Percentiles rank a stretch among this genome's conserved stretches.
Evolutionary conservation across 1,140 invertebrate genomes (phyloP).

Genomic region (Sminthurides bifidus): DNA sequence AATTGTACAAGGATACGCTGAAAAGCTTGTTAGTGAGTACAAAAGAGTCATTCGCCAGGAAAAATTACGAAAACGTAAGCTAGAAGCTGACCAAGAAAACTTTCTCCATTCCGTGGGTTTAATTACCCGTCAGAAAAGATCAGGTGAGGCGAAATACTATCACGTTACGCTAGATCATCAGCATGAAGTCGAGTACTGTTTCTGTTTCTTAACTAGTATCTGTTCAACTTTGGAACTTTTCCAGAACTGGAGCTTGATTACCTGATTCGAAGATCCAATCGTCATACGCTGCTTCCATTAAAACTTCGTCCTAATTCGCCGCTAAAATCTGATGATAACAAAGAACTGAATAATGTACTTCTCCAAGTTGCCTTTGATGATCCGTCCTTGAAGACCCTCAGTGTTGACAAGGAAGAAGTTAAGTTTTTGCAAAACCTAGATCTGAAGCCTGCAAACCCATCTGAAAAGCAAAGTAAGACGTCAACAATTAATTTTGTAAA

Average conservation of each 20-base stretch:
- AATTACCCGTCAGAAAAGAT: constrained; percentile 15
- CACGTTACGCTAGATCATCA: neutral
- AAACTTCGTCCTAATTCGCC: constrained; percentile 11
- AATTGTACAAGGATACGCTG: neutral
- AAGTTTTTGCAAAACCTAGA: constrained; percentile 15
- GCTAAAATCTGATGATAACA: neutral
- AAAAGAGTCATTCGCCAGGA: neutral
- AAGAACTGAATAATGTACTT: constrained; percentile 16
- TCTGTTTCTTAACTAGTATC: too few relatives aligned
- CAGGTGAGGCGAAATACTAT: constrained; percentile 12
- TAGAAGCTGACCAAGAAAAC: constrained; percentile 11
- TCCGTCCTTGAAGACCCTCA: constrained; percentile 15
- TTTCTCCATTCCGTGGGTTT: constrained; percentile 20
- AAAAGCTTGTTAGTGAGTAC: neutral
- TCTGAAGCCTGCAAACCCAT: constrained; percentile 14
- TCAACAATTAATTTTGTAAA: neutral
- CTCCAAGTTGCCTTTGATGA: constrained; percentile 19
- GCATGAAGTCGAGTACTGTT: too few relatives aligned
- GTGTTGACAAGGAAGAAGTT: constrained; percentile 5
- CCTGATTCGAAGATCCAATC: constrained; percentile 16
- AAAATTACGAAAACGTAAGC: constrained; percentile 3
- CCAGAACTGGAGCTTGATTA: constrained; percentile 26
- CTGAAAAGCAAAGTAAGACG: constrained; percentile 22
- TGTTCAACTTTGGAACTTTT: too few relatives aligned
- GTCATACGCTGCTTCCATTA: constrained; percentile 17